These are phyloP conservation scores for Sphecodes monilicornis DNA, from an alignment of 2,888 invertebrate genomes.

Conservation along the genomic window DNA sequence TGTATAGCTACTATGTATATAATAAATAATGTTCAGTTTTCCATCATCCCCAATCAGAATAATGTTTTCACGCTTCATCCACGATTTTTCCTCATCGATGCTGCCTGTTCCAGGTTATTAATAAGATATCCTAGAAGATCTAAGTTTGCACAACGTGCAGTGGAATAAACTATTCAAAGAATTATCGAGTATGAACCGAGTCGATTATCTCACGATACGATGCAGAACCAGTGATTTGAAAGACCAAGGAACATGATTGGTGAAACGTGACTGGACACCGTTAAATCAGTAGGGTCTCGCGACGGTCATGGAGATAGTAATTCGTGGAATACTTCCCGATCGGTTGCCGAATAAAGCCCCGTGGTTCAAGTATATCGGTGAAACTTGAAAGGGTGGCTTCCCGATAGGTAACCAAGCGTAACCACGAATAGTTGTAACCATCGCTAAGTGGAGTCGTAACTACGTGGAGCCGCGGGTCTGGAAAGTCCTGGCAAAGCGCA, in stretches of 20 bases:
- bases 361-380: conserved; percentile 23
- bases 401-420: conserved; percentile 65
- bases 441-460: conserved; percentile 67
- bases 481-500: conserved; percentile 74
- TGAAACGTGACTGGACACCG: not conserved
- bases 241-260: not conserved
- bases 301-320: conserved; percentile 9
- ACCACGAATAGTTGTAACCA: conserved; percentile 65
- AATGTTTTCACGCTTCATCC: not conserved
- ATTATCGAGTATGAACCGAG: not conserved
- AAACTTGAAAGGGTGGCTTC: conserved; percentile 33
- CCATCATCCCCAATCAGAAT: no score
- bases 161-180: not conserved
- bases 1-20: no score
- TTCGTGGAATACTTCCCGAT: conserved; percentile 32
- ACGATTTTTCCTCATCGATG: no score
- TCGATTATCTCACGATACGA: not conserved
- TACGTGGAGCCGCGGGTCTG: conserved; percentile 63
- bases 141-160: no score
- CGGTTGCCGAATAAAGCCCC: conserved; percentile 47
- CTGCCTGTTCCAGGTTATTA: no score
- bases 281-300: not conserved
- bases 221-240: not conserved
- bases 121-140: no score
- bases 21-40: no score